phyloP scores from a whole-genome alignment of 2,888 invertebrate genomes.

The Chirona hameri region DNA sequence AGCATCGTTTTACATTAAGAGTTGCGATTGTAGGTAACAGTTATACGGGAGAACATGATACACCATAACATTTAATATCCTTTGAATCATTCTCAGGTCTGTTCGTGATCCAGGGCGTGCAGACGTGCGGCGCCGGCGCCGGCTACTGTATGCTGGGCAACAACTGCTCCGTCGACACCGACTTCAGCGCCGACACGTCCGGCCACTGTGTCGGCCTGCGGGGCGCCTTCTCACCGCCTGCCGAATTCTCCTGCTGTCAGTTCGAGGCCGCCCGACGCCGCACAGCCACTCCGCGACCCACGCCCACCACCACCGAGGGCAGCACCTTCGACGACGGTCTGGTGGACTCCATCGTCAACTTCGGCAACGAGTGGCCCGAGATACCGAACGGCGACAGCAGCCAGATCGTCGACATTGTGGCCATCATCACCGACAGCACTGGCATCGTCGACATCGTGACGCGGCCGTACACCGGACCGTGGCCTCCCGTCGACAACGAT shows the following conservation, averaged over 20 bases:
- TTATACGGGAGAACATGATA: too few species aligned
- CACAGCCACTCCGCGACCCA: slow-evolving; percentile 13
- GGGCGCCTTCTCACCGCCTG: slow-evolving; percentile 47
- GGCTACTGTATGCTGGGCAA: slow-evolving; percentile 49
- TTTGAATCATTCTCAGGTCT: slow-evolving; percentile 42
- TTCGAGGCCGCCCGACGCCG: slow-evolving; percentile 2
- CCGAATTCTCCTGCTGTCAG: slow-evolving; percentile 48
- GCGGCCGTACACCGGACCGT: slow-evolving; percentile 38
- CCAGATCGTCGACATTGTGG: slow-evolving; percentile 39
- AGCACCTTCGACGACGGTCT: slow-evolving; percentile 27
- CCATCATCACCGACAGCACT: slow-evolving; percentile 39
- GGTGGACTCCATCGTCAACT: slow-evolving; percentile 12
- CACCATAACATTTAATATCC: too few species aligned
- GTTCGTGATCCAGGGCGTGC: slow-evolving; percentile 49
- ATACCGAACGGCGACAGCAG: not conserved
- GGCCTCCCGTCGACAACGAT: slow-evolving; percentile 30
- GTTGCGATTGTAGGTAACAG: too few species aligned
- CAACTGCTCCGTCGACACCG: slow-evolving; percentile 47
- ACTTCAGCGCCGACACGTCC: slow-evolving; percentile 45
- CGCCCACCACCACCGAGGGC: slow-evolving; percentile 26
- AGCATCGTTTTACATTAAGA: too few species aligned
- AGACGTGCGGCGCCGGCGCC: slow-evolving; percentile 46
- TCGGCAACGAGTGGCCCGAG: not conserved
- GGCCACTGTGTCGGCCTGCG: slow-evolving; percentile 49
- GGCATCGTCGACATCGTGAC: slow-evolving; percentile 39